phyloP scores from a whole-genome alignment of 2,888 invertebrate species.

The Cerastis leucographa region DNA sequence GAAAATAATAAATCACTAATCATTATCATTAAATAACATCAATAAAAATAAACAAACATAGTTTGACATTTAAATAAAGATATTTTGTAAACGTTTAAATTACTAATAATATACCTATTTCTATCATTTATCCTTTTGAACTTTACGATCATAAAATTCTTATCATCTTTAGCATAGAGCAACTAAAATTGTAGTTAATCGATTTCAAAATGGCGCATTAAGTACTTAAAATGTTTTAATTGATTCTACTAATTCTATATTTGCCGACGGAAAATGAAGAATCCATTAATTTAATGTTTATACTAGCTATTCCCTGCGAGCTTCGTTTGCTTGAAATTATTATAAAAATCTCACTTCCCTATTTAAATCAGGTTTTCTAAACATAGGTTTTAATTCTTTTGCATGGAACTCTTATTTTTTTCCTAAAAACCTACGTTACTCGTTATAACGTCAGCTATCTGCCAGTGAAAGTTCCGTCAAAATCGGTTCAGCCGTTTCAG shows the following conservation, averaged over 20 bases:
- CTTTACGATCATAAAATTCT: not conserved
- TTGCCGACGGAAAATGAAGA: not conserved
- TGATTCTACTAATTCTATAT: not conserved
- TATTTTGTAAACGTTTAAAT: not conserved
- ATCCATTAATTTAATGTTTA: not conserved
- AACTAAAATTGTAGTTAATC: not conserved
- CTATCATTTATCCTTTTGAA: not conserved
- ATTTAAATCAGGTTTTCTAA: too few species aligned
- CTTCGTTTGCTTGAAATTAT: too few species aligned
- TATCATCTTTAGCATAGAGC: not conserved
- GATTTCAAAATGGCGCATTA: not conserved
- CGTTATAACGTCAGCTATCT: too few species aligned
- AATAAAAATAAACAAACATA: constrained; percentile 2
- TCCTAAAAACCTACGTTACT: too few species aligned
- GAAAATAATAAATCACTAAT: not conserved
- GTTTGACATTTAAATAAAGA: constrained; percentile 2
- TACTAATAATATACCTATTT: not conserved
- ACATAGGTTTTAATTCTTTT: too few species aligned
- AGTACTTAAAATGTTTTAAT: not conserved
- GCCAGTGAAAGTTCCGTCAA: too few species aligned
- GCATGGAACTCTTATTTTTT: too few species aligned
- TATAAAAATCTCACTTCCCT: too few species aligned
- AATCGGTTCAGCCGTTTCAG: too few species aligned
- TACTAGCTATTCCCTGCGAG: too few species aligned
- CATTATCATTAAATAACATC: not conserved